Evolutionary conservation across 2,797 vertebrate genomes (phyloP).

Genomic region (Sebastes diploproa): DNA sequence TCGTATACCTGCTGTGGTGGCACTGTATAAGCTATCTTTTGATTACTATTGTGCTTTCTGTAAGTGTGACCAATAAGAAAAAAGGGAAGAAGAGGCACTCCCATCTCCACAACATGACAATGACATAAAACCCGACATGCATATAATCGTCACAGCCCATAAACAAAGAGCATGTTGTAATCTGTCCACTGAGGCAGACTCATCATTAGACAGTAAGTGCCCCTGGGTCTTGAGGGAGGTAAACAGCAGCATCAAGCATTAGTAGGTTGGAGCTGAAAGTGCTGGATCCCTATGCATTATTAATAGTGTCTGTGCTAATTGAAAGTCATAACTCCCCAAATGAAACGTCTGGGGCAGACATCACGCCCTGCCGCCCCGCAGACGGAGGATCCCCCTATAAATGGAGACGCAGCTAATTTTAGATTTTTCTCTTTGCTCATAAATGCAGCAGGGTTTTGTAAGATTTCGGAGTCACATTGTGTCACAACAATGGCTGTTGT

Average conservation of each 20-base stretch:
- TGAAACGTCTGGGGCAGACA: constrained; percentile 66
- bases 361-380: constrained; percentile 18
- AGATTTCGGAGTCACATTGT: not conserved
- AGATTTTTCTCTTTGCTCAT: constrained; percentile 9
- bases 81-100: not conserved
- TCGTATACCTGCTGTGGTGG: not conserved
- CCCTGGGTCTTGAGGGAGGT: constrained; percentile 48
- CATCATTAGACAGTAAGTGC: constrained; percentile 55
- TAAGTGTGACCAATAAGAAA: not conserved
- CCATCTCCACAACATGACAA: constrained; percentile 3
- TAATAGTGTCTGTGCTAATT: constrained; percentile 75
- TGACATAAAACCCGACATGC: constrained; percentile 16
- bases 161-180: constrained; percentile 51
- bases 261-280: constrained; percentile 59
- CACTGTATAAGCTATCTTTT: not conserved
- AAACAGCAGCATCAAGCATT: constrained; percentile 64
- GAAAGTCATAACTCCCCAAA: constrained; percentile 74
- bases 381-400: constrained; percentile 8
- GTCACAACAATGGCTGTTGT: not conserved
- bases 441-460: not conserved
- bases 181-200: constrained; percentile 50
- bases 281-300: constrained; percentile 71
- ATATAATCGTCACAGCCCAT: constrained; percentile 25
- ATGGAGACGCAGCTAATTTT: constrained; percentile 41
- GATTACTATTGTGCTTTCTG: not conserved